Evolutionary conservation across 2,113 vertebrate genomes (phyloP), one percentile per base, ranked within the genome.

Genomic region (Bufo gargarizans): DNA sequence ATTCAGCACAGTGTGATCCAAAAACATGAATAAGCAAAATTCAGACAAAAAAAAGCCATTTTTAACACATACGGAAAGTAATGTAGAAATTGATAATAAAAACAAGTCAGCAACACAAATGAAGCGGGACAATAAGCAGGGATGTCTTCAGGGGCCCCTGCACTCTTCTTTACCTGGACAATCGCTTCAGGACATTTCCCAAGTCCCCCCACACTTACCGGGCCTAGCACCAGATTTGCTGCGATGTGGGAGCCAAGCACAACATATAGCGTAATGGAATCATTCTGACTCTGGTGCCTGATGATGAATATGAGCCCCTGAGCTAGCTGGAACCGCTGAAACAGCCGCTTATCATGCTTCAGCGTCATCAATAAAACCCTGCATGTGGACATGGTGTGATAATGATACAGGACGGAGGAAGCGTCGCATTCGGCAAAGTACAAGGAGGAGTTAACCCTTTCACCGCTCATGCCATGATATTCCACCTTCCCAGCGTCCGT

Each of bases 1-100:
- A 88, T 88, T 88, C 69, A 77, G 86, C 79, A 55, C 79, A 82
- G 71, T 82, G 45, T 83, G 87, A 88, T 88, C 80, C 87, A 88
- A 83, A 83, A 88, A 83, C 86, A 88, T 88, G 87, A 88, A 88
- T 88, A 83, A 88, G 87, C 87, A 88, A 77, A 77, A 88, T 79
- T 67, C 77, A 56, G 72, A 47, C 56, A 47, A 83, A 83, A 78
- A 65, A 61, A 17, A 22, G 14, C n/a, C 43, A 65, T 49, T 83
- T 83, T 84, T 33, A 71, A 84, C 82, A 84, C 63, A 76, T 74
- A 58, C 19, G 53, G 67, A 85, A 33, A 86, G 74, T 59, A 77
- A 61, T 49, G 53, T 45, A 86, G 47, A 71, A 77, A 16, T 43
- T 59, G 56, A 76, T 53, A 86, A 22, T 12, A 45, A 49, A 33